Evolutionary conservation across 2,888 invertebrate species (phyloP).

Genomic region (Colostygia pectinataria): DNA sequence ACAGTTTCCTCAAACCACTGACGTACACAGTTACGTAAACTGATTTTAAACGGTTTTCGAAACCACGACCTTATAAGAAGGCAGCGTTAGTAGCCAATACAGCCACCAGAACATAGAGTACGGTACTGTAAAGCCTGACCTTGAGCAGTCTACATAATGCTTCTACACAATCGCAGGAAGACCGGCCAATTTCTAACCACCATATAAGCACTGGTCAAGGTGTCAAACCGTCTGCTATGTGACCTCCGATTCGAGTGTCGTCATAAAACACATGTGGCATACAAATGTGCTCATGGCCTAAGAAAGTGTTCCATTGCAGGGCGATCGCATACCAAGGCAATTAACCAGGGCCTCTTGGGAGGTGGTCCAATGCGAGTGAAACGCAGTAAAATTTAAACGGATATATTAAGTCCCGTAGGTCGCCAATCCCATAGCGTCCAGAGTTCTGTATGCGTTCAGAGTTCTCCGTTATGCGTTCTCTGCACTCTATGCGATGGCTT

Average conservation of each 20-base stretch:
- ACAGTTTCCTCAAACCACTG: too few species aligned
- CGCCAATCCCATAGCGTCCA: too few species aligned
- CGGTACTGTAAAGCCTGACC: too few species aligned
- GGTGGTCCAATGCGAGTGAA: background rate
- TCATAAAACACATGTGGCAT: slow-evolving; percentile 35
- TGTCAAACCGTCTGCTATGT: slow-evolving; percentile 16
- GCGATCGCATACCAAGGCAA: slow-evolving; percentile 29
- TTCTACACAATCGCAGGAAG: slow-evolving; percentile 2
- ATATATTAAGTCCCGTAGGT: too few species aligned
- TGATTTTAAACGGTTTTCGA: too few species aligned
- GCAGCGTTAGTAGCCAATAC: too few species aligned
- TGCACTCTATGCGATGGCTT: too few species aligned
- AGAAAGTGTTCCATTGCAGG: slow-evolving; percentile 49
- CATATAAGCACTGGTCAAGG: slow-evolving; percentile 1
- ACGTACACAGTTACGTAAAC: too few species aligned
- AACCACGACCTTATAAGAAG: too few species aligned
- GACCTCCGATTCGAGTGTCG: slow-evolving; percentile 33
- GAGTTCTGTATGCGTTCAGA: too few species aligned
- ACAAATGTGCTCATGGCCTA: slow-evolving; percentile 39
- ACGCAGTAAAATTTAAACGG: slow-evolving; percentile 1
- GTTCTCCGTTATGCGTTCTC: too few species aligned
- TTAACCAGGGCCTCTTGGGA: slow-evolving; percentile 16
- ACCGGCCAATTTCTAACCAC: slow-evolving; percentile 1
- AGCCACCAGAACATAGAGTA: too few species aligned
- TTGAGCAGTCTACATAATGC: background rate